Base-by-base conservation (phyloP, 2,888 invertebrate genomes). In the Lasioglossum lativentre region DNA sequence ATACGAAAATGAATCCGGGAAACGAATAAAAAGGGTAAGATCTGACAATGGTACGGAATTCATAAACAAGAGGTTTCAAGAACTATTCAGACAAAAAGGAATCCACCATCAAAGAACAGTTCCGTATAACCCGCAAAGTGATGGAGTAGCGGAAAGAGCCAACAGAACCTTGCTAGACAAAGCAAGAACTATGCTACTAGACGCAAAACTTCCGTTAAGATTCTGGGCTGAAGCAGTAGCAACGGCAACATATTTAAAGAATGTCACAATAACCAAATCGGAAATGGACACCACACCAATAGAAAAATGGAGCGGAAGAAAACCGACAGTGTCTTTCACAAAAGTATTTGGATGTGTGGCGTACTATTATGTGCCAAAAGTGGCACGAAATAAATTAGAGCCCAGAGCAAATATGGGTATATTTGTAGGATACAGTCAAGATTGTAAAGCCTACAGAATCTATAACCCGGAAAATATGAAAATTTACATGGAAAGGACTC, bases 111-210 rank as follows among this genome's bases (percentile, higher is more conserved):
- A 82, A 38, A 47, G 72, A 30, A 77, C 73, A 0, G 66, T 82
- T 23, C 40, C 72, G 14, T 77, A 82, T 38, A 82, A 82, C 6
- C 77, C 77, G 12, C 52, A 82, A n/a, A 77, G 82, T n/a, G 68
- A 82, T 8, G 73, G 77, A 3, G 23, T 66, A 0, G 77, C 82
- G 4, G 77, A 74, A 52, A 45, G 74, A 2, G 19, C 42, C 0
- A 82, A 82, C 56, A 45, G 78, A 5, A 68, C 66, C 8, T 8
- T 82, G 5, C 40, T 78, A 16, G 82, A 82, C 10, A 78, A 59
- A 34, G 40, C 70, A 8, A 14, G 74, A 8, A 74, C 74, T 4
- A 78, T 82, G 68, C 47, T 82, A 1, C 45, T 74, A 5, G 78
- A 74, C 23, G 38, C 73, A 6, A n/a, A 34, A 0, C 40, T 78